Percentiles rank a stretch among this genome's conserved stretches.
Evolutionary conservation across 1,140 invertebrate species (phyloP).

Genomic region (Hylaeus anthracinus): DNA sequence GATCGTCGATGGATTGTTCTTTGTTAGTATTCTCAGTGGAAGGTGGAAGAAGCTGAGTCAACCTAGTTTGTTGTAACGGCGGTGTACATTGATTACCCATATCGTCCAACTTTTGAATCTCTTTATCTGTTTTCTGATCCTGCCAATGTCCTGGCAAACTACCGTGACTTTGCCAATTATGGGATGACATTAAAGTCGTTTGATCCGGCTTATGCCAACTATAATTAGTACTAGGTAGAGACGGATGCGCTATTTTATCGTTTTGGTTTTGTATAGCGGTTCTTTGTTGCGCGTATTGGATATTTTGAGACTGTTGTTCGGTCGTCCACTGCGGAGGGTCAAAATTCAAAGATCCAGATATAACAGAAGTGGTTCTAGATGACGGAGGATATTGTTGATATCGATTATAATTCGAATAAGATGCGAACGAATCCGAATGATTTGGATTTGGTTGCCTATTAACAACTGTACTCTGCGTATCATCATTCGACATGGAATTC

Average conservation of each 20-base stretch:
- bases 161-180: slow-evolving; percentile 69
- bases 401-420: slow-evolving; percentile 69
- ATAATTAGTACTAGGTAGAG: slow-evolving; percentile 61
- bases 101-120: slow-evolving; percentile 48
- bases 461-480: slow-evolving; percentile 41
- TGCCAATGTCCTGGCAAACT: slow-evolving; percentile 65
- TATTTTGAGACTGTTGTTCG: slow-evolving; percentile 49
- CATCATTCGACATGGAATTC: slow-evolving; percentile 49
- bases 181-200: slow-evolving; percentile 30
- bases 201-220: slow-evolving; percentile 66
- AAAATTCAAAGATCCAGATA: slow-evolving; percentile 52
- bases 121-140: slow-evolving; percentile 56
- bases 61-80: slow-evolving; percentile 31
- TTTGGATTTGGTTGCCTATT: slow-evolving; percentile 63
- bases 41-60: slow-evolving; percentile 1
- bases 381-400: slow-evolving; percentile 67
- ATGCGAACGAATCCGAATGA: slow-evolving; percentile 64
- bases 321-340: slow-evolving; percentile 64
- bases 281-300: slow-evolving; percentile 41
- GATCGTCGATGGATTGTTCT: slow-evolving; percentile 54
- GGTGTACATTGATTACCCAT: slow-evolving; percentile 42
- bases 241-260: slow-evolving; percentile 36
- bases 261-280: slow-evolving; percentile 44
- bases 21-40: slow-evolving; percentile 27
- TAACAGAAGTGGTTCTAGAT: slow-evolving; percentile 53